A percentile compares a stretch with the other conserved stretches of the same genome.
Conservation (phyloP, 2,113 vertebrate species). For the Psittacara wagleri region DNA sequence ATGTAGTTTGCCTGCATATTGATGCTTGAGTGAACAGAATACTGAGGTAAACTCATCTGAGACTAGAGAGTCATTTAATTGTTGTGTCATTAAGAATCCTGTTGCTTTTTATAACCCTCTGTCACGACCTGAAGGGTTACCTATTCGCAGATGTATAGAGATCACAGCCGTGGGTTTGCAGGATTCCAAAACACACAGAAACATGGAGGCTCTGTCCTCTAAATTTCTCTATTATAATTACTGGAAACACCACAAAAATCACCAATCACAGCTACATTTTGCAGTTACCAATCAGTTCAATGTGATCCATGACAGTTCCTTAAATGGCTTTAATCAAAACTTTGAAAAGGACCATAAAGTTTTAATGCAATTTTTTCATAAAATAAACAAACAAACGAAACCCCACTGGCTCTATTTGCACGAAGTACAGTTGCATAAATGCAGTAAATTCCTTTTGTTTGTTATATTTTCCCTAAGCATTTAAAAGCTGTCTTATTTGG, state of each 20-base stretch:
- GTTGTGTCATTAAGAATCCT: neutral
- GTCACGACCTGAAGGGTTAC: fast-evolving
- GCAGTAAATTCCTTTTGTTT: neutral
- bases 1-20: neutral
- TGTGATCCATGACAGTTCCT: neutral
- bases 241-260: neutral
- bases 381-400: neutral
- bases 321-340: neutral
- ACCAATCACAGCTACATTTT: neutral
- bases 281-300: too few relatives aligned
- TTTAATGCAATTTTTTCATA: neutral
- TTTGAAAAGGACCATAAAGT: neutral
- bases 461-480: neutral
- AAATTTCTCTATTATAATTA: neutral
- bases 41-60: constrained; percentile 2
- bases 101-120: neutral
- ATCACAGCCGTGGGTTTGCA: fast-evolving
- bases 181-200: neutral
- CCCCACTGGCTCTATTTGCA: neutral
- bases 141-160: neutral
- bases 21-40: neutral
- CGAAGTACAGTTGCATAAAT: neutral
- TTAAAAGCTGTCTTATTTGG: neutral
- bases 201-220: neutral
- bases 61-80: neutral